Base-by-base conservation (phyloP, 2,113 vertebrate genomes). In the Tamias sibiricus region DNA sequence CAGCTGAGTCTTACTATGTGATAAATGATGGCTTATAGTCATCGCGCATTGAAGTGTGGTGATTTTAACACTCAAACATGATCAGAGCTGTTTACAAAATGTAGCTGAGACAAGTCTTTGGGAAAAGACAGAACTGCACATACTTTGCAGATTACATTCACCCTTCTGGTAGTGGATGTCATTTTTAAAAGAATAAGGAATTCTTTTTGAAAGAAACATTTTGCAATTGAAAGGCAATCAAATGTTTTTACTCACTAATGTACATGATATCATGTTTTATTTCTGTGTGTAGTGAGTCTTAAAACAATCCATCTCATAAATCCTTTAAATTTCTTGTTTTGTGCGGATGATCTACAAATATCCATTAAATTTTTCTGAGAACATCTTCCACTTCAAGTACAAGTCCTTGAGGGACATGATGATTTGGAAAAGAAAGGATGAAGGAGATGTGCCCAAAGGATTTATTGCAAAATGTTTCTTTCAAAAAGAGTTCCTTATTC, bases 311-410 rank as follows among this genome's bases (percentile, higher is more conserved):
- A 30, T 57, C 66, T 90, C 26, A n/a, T 47, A 72, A 83, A 90
- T 92, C 80, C 54, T 92, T 97, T 52, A 75, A 62, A 85, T 90
- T 97, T 97, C 83, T 95, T 97, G 81, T n/a, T n/a, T n/a, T 91
- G 71, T 94, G 44, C 74, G 86, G 68, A 79, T 69, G 19, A 72
- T 83, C 49, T 80, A 69, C 68, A 96, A 93, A 93, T 95, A 44
- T 35, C 64, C 75, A 92, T 96, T 95, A 37, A 32, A 82, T n/a
- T n/a, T n/a, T n/a, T n/a, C n/a, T n/a, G 69, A 84, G 66, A 89
- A 59, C 64, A n/a, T 47, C 74, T 96, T 96, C 66, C 68, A 66
- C 42, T 84, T 92, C 30, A 0, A 32, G 52, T 92, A 16, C 96
- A 89, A 81, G 47, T 69, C 83, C 54, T 80, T 93, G 69, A 95